Percentiles rank a stretch among this genome's conserved stretches.
phyloP scores from a whole-genome alignment of 2,888 invertebrate species.

The Mesorhabditis belari region DNA sequence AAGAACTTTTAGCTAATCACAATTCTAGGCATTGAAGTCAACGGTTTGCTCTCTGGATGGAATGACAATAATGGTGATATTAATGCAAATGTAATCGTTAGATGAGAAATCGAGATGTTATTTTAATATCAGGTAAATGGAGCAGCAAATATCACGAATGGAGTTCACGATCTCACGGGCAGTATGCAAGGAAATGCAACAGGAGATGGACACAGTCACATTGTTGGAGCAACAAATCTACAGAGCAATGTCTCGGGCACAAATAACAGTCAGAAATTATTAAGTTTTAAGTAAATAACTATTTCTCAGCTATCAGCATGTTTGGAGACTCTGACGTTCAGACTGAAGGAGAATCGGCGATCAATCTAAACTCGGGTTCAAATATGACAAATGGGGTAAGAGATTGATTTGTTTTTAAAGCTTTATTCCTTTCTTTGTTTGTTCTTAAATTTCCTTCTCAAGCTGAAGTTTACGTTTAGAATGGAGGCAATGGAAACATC shows the following conservation, averaged over 20 bases:
- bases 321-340: conserved; percentile 28
- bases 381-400: conserved; percentile 12
- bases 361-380: conserved; percentile 23
- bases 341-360: conserved; percentile 18
- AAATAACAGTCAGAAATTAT: conserved; percentile 9
- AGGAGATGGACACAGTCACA: conserved; percentile 28
- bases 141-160: conserved; percentile 21
- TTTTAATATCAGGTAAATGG: conserved; percentile 22
- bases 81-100: conserved; percentile 17
- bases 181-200: conserved; percentile 28
- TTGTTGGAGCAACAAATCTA: conserved; percentile 35
- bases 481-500: conserved; percentile 18
- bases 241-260: conserved; percentile 20
- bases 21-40: conserved; percentile 28
- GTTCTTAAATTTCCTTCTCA: not conserved
- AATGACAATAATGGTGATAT: conserved; percentile 25
- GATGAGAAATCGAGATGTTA: not conserved
- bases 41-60: conserved; percentile 32
- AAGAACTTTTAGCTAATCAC: not conserved
- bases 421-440: not conserved
- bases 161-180: conserved; percentile 14
- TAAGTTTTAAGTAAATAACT: not conserved
- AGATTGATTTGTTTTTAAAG: not conserved
- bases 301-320: conserved; percentile 20
- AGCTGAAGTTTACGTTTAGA: not conserved